Base-by-base conservation (phyloP, 2,888 invertebrate species). In the Drosophila siamana region DNA sequence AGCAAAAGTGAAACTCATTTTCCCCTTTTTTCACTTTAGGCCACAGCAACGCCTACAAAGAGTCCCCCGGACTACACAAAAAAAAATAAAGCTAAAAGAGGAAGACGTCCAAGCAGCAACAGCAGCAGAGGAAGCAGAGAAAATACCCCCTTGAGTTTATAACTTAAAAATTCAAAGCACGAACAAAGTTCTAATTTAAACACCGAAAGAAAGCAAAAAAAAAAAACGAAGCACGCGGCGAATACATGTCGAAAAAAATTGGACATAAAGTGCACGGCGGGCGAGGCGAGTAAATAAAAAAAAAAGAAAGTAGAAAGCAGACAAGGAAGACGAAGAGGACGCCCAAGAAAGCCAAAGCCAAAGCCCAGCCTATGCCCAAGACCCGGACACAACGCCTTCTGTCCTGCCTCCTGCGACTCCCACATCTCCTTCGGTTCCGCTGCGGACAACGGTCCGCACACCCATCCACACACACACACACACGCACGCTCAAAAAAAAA, bases 151-250 rank as follows among this genome's bases (percentile, higher is more conserved):
- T 89, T 76, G 89, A 90, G 90, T 90, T 89, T 83, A 85, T 86
- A 89, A 90, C 90, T 91, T 91, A 90, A 91, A 91, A 91, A 91
- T 91, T 91, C 91, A 91, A 91, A 91, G 90, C 91, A 91, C 91
- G 92, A 90, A 91, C 87, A 91, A 91, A 90, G 91, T 91, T 91
- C 92, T 91, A 91, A 91, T 91, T 91, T 91, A 91, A 91, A 91
- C 89, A 88, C 84, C 80, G 68, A 77, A 59, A 66, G 68, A 69
- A 46, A 64, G 46, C 48, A 56, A 48, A 72, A 41, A 47, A 38
- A 62, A 30, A 36, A 9, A 44, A 28, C 16, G n/a, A 54, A 33
- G 52, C 64, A 80, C 61, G 55, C 68, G 43, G 64, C 54, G 33
- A 66, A 73, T 41, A 74, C 41, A 72, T 78, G 79, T 62, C 48